A percentile compares a stretch with the other conserved stretches of the same genome.
phyloP scores from a whole-genome alignment of 2,888 invertebrate genomes.

The Xylophagus ater region DNA sequence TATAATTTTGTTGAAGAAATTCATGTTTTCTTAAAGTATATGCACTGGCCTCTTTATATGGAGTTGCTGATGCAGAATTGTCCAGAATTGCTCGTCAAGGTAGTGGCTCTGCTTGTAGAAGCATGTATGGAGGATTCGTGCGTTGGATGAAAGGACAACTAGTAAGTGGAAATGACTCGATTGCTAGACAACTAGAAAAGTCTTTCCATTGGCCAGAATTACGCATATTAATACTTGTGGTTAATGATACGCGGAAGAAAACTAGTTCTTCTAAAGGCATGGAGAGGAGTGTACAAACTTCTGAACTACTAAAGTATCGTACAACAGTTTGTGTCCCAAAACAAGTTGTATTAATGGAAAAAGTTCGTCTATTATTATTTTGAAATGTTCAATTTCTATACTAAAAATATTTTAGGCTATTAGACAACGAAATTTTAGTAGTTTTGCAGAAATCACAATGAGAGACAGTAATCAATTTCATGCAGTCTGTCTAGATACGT shows the following conservation, averaged over 20 bases:
- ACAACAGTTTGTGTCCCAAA: constrained; percentile 60
- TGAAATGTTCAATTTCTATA: not conserved
- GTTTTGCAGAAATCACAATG: constrained; percentile 91
- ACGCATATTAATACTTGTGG: constrained; percentile 79
- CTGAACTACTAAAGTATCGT: constrained; percentile 67
- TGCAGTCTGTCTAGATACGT: constrained; percentile 85
- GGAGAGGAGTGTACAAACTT: constrained; percentile 69
- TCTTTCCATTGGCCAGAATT: constrained; percentile 82
- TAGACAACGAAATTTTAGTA: constrained; percentile 57
- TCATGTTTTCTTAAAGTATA: constrained; percentile 42
- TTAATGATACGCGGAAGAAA: constrained; percentile 71
- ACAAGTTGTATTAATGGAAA: constrained; percentile 48
- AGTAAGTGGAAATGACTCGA: constrained; percentile 59
- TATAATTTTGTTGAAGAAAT: not conserved
- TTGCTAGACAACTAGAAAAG: constrained; percentile 62
- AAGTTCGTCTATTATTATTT: constrained; percentile 24
- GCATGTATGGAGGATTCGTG: constrained; percentile 90
- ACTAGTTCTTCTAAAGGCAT: constrained; percentile 83
- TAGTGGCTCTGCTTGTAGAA: constrained; percentile 95
- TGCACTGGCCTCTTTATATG: constrained; percentile 65
- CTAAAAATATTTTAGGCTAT: constrained; percentile 34
- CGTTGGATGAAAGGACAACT: constrained; percentile 70
- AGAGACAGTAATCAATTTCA: constrained; percentile 96
- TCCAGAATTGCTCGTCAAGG: constrained; percentile 70
- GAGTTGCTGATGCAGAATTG: constrained; percentile 62